A percentile compares a stretch with the other conserved stretches of the same genome.
phyloP scores from a whole-genome alignment of 2,113 vertebrate species.

The Numida meleagris region DNA sequence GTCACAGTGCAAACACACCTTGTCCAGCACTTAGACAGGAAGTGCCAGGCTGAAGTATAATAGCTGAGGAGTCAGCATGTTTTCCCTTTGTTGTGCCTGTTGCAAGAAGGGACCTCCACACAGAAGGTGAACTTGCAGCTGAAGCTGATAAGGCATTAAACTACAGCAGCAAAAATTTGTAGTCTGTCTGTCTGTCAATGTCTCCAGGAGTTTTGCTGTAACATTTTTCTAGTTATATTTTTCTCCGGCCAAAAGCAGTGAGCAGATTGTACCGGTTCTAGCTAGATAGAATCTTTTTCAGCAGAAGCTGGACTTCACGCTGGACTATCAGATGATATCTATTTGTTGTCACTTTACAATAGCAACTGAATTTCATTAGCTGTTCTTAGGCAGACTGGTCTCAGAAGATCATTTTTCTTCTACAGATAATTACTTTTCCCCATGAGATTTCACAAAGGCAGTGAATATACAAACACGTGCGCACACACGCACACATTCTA shows the following conservation, averaged over 20 bases:
- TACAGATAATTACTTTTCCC: neutral
- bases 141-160: neutral
- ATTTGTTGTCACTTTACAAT: neutral
- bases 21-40: neutral
- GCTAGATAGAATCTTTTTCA: neutral
- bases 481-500: neutral
- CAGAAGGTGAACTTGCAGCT: neutral
- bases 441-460: neutral
- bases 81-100: neutral
- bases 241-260: neutral
- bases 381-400: neutral
- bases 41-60: neutral
- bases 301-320: neutral
- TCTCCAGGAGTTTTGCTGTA: neutral
- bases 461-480: neutral
- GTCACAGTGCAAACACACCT: neutral
- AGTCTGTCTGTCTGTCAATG: neutral
- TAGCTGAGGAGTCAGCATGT: accelerated
- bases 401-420: neutral
- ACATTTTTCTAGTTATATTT: neutral
- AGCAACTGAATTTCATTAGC: neutral
- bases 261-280: neutral
- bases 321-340: neutral
- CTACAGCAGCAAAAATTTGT: neutral
- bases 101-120: neutral